phyloP scores from a whole-genome alignment of 2,888 invertebrate species.

The Mythimna pallens region DNA sequence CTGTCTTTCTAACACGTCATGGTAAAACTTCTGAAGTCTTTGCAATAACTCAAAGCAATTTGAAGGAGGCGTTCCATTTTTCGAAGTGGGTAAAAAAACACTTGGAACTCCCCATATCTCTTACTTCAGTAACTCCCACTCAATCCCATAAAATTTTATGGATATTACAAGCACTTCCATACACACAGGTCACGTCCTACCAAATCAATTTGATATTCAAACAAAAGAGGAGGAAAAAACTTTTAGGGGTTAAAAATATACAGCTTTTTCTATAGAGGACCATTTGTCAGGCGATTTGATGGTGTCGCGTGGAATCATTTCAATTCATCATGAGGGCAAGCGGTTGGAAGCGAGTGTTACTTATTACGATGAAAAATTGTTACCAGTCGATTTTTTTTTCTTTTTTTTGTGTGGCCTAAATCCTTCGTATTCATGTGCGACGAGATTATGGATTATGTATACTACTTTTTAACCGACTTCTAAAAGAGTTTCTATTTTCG shows the following conservation, averaged over 20 bases:
- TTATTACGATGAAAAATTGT: slow-evolving; percentile 63
- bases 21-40: too few species aligned
- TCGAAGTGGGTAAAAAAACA: slow-evolving; percentile 17
- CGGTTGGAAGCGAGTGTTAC: slow-evolving; percentile 54
- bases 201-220: slow-evolving; percentile 59
- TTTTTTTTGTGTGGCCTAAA: slow-evolving; percentile 6
- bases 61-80: not conserved
- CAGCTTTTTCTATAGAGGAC: slow-evolving; percentile 38
- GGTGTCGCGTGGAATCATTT: slow-evolving; percentile 55
- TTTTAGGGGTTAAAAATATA: slow-evolving; percentile 40
- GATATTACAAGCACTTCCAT: slow-evolving; percentile 26
- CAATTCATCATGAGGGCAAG: slow-evolving; percentile 63
- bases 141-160: slow-evolving; percentile 35
- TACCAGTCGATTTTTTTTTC: slow-evolving; percentile 14
- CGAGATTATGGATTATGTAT: not conserved
- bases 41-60: not conserved
- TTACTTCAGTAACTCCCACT: slow-evolving; percentile 24
- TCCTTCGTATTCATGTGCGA: not conserved
- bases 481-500: too few species aligned
- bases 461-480: not conserved
- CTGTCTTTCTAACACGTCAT: too few species aligned
- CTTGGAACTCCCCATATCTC: not conserved
- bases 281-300: slow-evolving; percentile 63
- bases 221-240: slow-evolving; percentile 28
- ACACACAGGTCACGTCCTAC: slow-evolving; percentile 45